Percentiles rank a stretch among this genome's conserved stretches.
These are phyloP conservation scores for Diadema setosum DNA, from an alignment of 35 echinoderm and acorn worm genomes.

Conservation along the genomic window DNA sequence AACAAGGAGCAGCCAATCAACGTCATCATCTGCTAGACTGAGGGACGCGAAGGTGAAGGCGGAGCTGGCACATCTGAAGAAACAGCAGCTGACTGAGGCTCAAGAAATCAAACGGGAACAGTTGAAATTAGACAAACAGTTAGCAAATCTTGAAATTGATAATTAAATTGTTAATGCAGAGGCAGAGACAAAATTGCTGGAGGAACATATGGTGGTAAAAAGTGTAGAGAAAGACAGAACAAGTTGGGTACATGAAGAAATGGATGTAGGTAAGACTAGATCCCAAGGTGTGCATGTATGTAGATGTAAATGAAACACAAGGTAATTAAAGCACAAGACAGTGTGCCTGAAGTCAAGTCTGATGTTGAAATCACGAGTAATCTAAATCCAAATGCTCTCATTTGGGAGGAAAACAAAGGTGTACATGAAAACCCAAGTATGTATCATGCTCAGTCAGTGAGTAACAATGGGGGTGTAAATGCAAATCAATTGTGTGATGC, in stretches of 20 bases:
- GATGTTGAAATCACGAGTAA: neutral
- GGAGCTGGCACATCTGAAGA: neutral
- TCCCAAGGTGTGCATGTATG: too few relatives aligned
- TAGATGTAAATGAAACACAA: neutral
- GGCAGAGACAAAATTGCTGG: neutral
- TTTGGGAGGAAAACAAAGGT: neutral
- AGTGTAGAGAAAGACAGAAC: neutral
- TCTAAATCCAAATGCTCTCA: neutral
- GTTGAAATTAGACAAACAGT: neutral
- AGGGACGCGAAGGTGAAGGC: neutral
- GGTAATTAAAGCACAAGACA: too few relatives aligned
- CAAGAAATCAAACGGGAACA: neutral
- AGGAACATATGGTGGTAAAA: neutral
- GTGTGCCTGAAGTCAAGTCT: too few relatives aligned
- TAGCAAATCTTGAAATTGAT: neutral
- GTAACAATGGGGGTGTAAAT: neutral
- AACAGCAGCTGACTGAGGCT: neutral
- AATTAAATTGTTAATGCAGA: neutral
- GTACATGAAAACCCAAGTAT: neutral
- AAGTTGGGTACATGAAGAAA: neutral
- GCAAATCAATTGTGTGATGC: neutral
- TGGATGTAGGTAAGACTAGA: too few relatives aligned
- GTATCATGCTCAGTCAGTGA: neutral
- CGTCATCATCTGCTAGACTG: too few relatives aligned
- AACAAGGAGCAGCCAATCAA: neutral